These are phyloP conservation scores for Drosophila asahinai DNA, from an alignment of 1,140 invertebrate species.

Conservation along the genomic window DNA sequence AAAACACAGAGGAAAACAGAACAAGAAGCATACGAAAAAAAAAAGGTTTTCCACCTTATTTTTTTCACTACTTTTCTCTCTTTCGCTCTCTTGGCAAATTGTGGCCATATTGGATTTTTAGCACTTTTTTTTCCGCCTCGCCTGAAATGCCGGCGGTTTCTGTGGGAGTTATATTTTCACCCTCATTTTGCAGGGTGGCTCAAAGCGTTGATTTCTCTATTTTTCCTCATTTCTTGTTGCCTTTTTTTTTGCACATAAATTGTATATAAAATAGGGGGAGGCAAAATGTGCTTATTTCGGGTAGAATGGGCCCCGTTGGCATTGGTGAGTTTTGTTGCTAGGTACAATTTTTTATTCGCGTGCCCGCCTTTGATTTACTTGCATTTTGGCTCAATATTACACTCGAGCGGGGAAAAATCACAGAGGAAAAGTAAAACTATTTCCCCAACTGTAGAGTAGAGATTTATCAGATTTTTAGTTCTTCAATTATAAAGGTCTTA, in stretches of 20 bases:
- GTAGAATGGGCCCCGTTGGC: constrained; percentile 44
- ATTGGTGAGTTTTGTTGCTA: constrained; percentile 72
- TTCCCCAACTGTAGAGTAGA: constrained; percentile 7
- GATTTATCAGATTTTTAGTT: background rate
- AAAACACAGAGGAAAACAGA: constrained; percentile 10
- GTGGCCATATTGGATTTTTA: constrained; percentile 84
- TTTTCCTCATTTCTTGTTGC: constrained; percentile 23
- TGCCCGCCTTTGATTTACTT: constrained; percentile 41
- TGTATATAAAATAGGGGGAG: constrained; percentile 53
- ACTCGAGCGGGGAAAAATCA: constrained; percentile 4
- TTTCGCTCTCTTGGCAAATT: constrained; percentile 59
- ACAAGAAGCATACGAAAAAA: constrained; percentile 22
- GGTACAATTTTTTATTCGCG: constrained; percentile 33
- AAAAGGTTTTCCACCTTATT: constrained; percentile 31
- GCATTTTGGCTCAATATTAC: constrained; percentile 33
- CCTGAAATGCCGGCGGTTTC: constrained; percentile 76
- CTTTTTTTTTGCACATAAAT: constrained; percentile 51
- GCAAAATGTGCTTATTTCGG: constrained; percentile 3
- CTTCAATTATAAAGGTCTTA: too few relatives aligned
- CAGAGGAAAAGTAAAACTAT: background rate
- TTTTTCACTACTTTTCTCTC: constrained; percentile 19
- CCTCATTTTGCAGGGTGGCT: constrained; percentile 67
- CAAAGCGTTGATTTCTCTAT: constrained; percentile 57
- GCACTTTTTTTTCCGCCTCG: constrained; percentile 57
- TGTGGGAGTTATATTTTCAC: constrained; percentile 66